These are phyloP conservation scores for Hippocampus guttulatus DNA, from an alignment of 2,113 vertebrate genomes.

Conservation along the genomic window DNA sequence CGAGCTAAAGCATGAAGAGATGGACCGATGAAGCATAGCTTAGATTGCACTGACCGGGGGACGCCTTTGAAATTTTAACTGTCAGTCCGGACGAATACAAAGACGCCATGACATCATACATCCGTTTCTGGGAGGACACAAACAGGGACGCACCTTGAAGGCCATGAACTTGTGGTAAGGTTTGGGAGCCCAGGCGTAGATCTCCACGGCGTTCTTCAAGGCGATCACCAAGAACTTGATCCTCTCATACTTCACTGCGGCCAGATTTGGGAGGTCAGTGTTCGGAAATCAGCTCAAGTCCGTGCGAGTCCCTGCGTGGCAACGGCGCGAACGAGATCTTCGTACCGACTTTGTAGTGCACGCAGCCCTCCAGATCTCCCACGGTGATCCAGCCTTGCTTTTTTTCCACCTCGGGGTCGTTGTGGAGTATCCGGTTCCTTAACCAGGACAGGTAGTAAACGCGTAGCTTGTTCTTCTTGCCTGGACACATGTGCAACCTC, in stretches of 20 bases:
- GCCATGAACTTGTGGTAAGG: slow-evolving; percentile 99
- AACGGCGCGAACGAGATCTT: neutral
- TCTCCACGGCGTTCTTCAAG: slow-evolving; percentile 95
- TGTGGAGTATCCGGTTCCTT: slow-evolving; percentile 96
- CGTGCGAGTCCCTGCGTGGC: neutral
- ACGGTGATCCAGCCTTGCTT: slow-evolving; percentile 98
- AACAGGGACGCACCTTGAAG: slow-evolving; percentile 83
- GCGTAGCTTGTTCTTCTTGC: slow-evolving; percentile 98
- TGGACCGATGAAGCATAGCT: too few species aligned
- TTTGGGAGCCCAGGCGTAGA: slow-evolving; percentile 98
- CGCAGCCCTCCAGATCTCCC: slow-evolving; percentile 93
- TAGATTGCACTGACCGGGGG: too few species aligned
- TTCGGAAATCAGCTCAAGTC: too few species aligned
- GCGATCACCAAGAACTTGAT: slow-evolving; percentile 99
- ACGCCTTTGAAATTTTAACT: too few species aligned
- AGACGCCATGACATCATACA: too few species aligned
- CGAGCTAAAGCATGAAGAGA: too few species aligned
- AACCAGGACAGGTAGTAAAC: slow-evolving; percentile 99
- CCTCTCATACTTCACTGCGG: slow-evolving; percentile 95
- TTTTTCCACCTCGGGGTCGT: slow-evolving; percentile 98
- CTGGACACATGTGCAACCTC: slow-evolving; percentile 45
- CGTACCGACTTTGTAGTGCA: slow-evolving; percentile 98
- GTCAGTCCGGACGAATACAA: too few species aligned
- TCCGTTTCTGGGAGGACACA: too few species aligned
- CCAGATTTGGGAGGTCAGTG: neutral